phyloP scores from a whole-genome alignment of 2,113 vertebrate species.

The human region GRCh38 chr5:169412501-169413000 shows the following conservation, averaged over 20 bases:
- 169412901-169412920: conserved; percentile 56
- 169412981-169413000: conserved; percentile 69
- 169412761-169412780: not conserved
- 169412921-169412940: conserved; percentile 59
- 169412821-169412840: conserved; percentile 15
- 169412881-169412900: conserved; percentile 51
- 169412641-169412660: not conserved
- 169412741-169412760: conserved; percentile 19
- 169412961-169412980: conserved; percentile 51
- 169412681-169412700: not conserved
- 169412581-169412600: not conserved
- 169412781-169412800: not conserved
- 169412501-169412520: not conserved
- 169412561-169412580: not conserved
- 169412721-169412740: not conserved
- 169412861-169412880: conserved; percentile 43
- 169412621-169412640: not conserved
- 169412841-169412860: conserved; percentile 36
- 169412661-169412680: not conserved
- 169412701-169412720: not conserved
- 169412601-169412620: not conserved
- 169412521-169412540: not conserved
- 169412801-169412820: conserved; percentile 6
- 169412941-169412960: conserved; percentile 65
- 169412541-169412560: not conserved